Percentiles rank a stretch among this genome's conserved stretches.
Conservation (phyloP, 2,113 vertebrate genomes). For the Cryptoleucopteryx plumbea region DNA sequence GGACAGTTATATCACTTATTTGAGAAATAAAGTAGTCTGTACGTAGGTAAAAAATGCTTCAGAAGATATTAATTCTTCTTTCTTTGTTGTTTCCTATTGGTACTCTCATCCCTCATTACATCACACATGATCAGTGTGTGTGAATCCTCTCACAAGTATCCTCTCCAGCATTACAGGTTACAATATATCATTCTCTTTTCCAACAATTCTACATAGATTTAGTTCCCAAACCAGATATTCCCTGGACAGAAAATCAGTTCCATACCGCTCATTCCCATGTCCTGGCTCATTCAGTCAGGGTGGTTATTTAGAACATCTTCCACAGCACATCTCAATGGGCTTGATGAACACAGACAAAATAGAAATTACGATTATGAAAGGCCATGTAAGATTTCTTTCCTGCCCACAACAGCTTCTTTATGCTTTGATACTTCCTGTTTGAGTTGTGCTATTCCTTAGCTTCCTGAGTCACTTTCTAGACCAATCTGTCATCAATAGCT, state of each 20-base stretch:
- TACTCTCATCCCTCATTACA: background rate
- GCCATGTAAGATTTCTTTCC: background rate
- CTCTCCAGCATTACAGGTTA: background rate
- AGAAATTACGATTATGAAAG: background rate
- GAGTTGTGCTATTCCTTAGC: background rate
- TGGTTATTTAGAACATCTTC: background rate
- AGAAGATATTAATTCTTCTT: background rate
- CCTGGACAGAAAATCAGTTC: background rate
- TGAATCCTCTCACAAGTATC: background rate
- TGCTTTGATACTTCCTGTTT: background rate
- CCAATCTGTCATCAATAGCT: background rate
- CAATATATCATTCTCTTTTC: background rate
- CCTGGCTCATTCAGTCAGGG: background rate
- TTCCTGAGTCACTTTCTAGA: background rate
- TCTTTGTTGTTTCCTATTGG: background rate
- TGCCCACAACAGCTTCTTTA: background rate
- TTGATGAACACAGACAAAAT: background rate
- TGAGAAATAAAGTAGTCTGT: background rate
- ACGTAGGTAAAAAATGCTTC: background rate
- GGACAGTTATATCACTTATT: too few relatives aligned
- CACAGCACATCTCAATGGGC: background rate
- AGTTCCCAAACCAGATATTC: background rate
- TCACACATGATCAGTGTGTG: background rate
- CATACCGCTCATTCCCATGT: background rate
- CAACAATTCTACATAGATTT: background rate